Conservation (phyloP, 2,797 vertebrate species). For the Hafferia zeledoni region DNA sequence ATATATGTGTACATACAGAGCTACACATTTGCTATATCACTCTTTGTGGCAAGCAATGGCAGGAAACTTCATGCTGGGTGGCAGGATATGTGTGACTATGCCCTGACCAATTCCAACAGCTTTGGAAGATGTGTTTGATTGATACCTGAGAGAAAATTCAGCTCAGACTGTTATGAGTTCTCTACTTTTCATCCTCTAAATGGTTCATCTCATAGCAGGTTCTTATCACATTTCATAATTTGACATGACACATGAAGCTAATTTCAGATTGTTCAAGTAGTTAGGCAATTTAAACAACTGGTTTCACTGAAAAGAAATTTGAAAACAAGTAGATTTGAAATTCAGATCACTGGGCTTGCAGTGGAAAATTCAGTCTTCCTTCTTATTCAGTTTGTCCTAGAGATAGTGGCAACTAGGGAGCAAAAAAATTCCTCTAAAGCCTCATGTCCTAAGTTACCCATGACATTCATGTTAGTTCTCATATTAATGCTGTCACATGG, state of each 20-base stretch:
- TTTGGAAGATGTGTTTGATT: neutral
- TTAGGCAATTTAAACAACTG: neutral
- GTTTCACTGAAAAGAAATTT: neutral
- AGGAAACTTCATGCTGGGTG: neutral
- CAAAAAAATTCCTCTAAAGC: neutral
- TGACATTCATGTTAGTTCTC: neutral
- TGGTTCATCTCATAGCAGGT: neutral
- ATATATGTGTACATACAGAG: neutral
- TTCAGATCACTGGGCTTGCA: neutral
- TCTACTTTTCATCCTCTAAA: neutral
- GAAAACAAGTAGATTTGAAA: neutral
- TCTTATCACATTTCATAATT: neutral
- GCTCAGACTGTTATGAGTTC: neutral
- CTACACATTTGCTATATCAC: neutral
- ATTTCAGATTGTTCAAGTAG: neutral
- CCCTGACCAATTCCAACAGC: neutral
- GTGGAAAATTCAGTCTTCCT: neutral
- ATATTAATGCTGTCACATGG: neutral
- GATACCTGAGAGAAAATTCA: neutral
- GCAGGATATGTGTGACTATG: neutral
- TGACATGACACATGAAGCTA: neutral
- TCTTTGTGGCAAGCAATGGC: neutral
- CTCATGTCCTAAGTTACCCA: neutral
- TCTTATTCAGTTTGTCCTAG: neutral
- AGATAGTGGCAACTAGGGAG: neutral